Percentiles rank a stretch among this genome's conserved stretches.
phyloP scores from a whole-genome alignment of 2,113 vertebrate species.

The Rhinoptilus africanus region DNA sequence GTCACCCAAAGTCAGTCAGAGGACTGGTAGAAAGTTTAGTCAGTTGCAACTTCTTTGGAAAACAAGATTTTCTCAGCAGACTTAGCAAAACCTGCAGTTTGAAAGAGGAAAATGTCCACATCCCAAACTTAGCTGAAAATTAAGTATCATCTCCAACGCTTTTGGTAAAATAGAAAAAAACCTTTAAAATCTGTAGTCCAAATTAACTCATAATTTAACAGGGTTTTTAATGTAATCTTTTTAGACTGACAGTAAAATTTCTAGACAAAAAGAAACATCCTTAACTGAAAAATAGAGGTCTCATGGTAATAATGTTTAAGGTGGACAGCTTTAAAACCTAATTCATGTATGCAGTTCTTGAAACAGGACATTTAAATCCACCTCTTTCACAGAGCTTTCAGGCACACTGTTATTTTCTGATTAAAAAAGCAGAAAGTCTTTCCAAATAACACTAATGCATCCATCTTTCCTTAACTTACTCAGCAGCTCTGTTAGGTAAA shows the following conservation, averaged over 20 bases:
- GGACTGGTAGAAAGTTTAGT: background rate
- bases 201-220: background rate
- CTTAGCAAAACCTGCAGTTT: background rate
- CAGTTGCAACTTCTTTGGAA: background rate
- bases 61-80: background rate
- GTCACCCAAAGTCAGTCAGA: background rate
- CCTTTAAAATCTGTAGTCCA: background rate
- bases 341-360: background rate
- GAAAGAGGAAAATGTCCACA: fast-evolving
- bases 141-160: background rate
- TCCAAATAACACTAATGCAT: background rate
- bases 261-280: background rate
- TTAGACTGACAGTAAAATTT: background rate
- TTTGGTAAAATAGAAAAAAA: background rate
- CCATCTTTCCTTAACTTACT: background rate
- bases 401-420: background rate
- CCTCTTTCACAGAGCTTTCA: background rate
- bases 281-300: background rate
- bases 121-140: background rate
- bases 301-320: background rate
- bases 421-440: background rate
- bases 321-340: background rate
- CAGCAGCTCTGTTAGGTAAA: background rate
- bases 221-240: background rate
- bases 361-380: background rate